phyloP scores from a whole-genome alignment of 2,113 vertebrate species.

The Rattus rattus region DNA sequence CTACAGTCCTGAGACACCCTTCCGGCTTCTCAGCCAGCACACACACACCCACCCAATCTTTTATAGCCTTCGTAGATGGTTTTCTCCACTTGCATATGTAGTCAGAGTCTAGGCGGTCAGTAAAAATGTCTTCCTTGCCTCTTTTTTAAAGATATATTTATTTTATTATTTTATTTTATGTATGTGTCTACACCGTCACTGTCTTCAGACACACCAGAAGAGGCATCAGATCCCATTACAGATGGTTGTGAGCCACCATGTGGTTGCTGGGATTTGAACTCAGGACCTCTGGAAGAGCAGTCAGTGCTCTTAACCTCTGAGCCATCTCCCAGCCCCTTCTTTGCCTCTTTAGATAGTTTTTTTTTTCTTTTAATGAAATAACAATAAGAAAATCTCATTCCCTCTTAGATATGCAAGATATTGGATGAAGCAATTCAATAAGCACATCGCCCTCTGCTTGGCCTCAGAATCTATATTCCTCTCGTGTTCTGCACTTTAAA shows the following conservation, averaged over 20 bases:
- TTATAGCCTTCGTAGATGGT: background rate
- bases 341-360: background rate
- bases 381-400: slow-evolving; percentile 11
- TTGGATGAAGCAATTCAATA: background rate
- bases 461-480: background rate
- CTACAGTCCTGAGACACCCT: too few relatives aligned
- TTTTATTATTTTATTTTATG: too few relatives aligned
- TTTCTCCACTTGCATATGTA: background rate
- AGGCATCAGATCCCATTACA: too few relatives aligned
- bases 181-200: too few relatives aligned
- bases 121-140: background rate
- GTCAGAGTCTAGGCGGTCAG: background rate
- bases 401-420: background rate
- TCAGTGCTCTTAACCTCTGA: too few relatives aligned
- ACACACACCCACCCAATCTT: background rate
- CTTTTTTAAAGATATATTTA: background rate
- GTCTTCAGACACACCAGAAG: too few relatives aligned
- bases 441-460: background rate
- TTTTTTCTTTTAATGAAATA: background rate
- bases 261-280: too few relatives aligned
- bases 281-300: too few relatives aligned
- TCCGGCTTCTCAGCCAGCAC: background rate
- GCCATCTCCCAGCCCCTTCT: background rate
- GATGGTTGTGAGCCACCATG: too few relatives aligned
- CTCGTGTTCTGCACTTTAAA: slow-evolving; percentile 33